phyloP scores from a whole-genome alignment of 2,113 vertebrate genomes.

The Malurus alboscapulatus region DNA sequence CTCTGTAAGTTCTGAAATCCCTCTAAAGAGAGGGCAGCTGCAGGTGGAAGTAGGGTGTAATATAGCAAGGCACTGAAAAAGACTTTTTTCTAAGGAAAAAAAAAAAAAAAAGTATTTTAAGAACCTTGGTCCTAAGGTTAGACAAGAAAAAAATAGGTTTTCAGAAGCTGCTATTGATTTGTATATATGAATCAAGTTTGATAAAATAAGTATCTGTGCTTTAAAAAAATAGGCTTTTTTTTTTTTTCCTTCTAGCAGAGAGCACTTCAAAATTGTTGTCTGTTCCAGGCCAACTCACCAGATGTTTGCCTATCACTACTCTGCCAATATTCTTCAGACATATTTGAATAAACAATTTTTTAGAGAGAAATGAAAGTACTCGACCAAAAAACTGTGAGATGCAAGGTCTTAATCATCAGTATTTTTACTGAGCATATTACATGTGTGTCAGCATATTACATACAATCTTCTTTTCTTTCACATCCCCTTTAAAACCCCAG shows the following conservation, averaged over 20 bases:
- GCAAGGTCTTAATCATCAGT: neutral
- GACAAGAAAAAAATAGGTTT: neutral
- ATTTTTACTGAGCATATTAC: neutral
- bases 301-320: neutral
- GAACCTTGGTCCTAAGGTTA: neutral
- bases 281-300: neutral
- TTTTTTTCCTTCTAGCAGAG: neutral
- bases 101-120: neutral
- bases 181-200: accelerated
- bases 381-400: neutral
- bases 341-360: neutral
- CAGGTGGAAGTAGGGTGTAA: neutral
- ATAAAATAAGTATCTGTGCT: neutral
- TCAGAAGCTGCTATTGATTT: neutral
- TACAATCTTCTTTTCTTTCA: neutral
- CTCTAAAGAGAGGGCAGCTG: neutral
- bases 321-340: neutral
- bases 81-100: neutral
- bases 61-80: neutral
- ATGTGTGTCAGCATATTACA: neutral
- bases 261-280: neutral
- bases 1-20: neutral
- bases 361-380: neutral
- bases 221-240: neutral
- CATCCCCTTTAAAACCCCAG: neutral